phyloP scores from a whole-genome alignment of 2,888 invertebrate genomes.

The Pyralis farinalis region DNA sequence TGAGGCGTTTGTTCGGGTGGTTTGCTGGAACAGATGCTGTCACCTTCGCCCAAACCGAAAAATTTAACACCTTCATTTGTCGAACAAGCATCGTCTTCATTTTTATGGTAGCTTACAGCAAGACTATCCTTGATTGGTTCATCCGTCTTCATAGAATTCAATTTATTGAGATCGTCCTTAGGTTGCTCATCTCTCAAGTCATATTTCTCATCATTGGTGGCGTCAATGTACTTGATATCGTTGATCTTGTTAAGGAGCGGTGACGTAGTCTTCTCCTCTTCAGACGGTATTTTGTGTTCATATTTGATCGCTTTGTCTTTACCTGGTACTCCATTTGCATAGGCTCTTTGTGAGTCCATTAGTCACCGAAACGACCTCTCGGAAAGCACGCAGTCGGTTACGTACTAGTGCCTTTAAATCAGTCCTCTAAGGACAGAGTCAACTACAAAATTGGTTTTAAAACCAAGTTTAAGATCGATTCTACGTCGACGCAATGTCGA shows the following conservation, averaged over 20 bases:
- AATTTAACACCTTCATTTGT: conserved; percentile 76
- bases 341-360: conserved; percentile 69
- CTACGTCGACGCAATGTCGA: conserved; percentile 61
- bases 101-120: conserved; percentile 51
- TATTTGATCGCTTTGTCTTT: conserved; percentile 60
- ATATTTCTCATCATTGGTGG: conserved; percentile 44
- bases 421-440: conserved; percentile 47
- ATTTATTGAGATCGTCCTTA: conserved; percentile 58
- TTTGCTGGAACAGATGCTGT: conserved; percentile 70
- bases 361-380: conserved; percentile 47
- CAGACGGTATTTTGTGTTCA: conserved; percentile 67
- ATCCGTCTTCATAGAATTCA: conserved; percentile 64
- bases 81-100: conserved; percentile 65
- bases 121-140: conserved; percentile 39
- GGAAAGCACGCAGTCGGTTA: conserved; percentile 50
- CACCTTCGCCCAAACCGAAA: conserved; percentile 72
- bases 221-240: conserved; percentile 61
- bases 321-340: conserved; percentile 71
- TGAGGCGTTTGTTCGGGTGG: conserved; percentile 71
- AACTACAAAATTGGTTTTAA: conserved; percentile 51
- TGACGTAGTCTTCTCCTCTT: conserved; percentile 74
- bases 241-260: conserved; percentile 54
- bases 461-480: conserved; percentile 45
- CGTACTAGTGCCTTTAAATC: conserved; percentile 44
- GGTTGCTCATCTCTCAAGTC: conserved; percentile 41